Evolutionary conservation across 2,797 vertebrate species (phyloP), one percentile per base, ranked within the genome.

Genomic region (Lepilemur septentrionalis): DNA sequence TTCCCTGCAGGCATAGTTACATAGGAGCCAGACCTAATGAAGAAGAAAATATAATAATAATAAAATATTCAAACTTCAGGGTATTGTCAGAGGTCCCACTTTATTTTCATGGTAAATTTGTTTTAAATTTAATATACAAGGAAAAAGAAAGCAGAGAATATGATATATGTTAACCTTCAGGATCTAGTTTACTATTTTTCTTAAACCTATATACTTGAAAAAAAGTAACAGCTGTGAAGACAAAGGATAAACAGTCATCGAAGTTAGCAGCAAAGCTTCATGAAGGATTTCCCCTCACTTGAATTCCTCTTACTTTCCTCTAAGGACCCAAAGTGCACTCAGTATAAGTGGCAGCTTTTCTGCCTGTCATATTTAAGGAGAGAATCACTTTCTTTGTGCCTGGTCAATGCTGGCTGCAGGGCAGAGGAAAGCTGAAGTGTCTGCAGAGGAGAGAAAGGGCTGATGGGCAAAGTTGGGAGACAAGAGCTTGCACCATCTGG

Each of bases 11-110:
- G 13, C 63, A 46, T 14, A 35, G 15, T 82, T 92, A 84, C 91
- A 91, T 35, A 25, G 61, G 94, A 88, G 13, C 57, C 69, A 93
- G 69, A 35, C 2, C 23, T 78, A 75, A 94, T 48, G 55, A 63
- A 65, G 75, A 86, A 0, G 7, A 96, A 95, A 41, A 93, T 6
- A 52, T 72, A 84, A 94, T 5, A 91, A 93, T n/a, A 94, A 93
- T 85, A 94, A 75, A 72, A 70, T 79, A n/a, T 70, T 96, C 79
- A 96, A 95, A 97, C n/a, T 84, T 85, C 76, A 80, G 61, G 25
- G 52, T 95, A 73, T n/a, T n/a, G 20, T 84, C 50, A 96, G 84
- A 91, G 6, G 4, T 70, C 13, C 32, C 1, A 50, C 22, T 91
- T 73, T 73, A 87, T 78, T 82, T 94, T 83, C 73, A 93, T 12